phyloP scores from a whole-genome alignment of 2,888 invertebrate genomes.

The Spialia ferax region DNA sequence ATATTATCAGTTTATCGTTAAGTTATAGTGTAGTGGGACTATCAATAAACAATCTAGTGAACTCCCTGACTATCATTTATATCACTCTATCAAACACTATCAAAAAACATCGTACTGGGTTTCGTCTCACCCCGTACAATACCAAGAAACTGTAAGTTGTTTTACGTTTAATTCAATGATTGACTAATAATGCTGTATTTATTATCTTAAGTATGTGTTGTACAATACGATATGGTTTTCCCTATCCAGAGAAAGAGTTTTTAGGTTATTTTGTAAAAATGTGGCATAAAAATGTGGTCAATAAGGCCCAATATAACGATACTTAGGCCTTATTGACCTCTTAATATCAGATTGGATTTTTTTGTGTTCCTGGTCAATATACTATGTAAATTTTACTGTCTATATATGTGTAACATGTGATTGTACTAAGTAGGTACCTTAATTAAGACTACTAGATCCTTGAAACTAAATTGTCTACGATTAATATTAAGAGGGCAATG shows the following conservation, averaged over 20 bases:
- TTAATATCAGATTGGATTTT: conserved; percentile 4
- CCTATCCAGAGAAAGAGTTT: background rate
- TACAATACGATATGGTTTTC: conserved; percentile 1
- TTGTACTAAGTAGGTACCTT: background rate
- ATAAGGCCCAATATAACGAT: conserved; percentile 1
- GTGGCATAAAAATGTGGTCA: background rate
- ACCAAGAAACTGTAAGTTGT: background rate
- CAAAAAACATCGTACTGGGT: too few species aligned
- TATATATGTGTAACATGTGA: background rate
- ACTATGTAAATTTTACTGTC: background rate
- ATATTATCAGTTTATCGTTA: too few species aligned
- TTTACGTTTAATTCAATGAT: conserved; percentile 4
- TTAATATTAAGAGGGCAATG: background rate
- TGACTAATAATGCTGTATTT: background rate
- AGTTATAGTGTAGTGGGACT: too few species aligned
- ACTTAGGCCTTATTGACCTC: conserved; percentile 2
- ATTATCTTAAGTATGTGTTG: background rate
- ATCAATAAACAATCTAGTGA: too few species aligned
- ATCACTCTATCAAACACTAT: too few species aligned
- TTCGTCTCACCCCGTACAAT: too few species aligned
- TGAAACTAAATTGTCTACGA: background rate
- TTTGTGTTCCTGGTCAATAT: background rate
- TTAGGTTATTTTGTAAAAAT: conserved; percentile 4
- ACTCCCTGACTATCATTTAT: too few species aligned
- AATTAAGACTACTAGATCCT: background rate